These are phyloP conservation scores for Thunnus albacares DNA, from an alignment of 2,797 vertebrate genomes.

Conservation along the genomic window DNA sequence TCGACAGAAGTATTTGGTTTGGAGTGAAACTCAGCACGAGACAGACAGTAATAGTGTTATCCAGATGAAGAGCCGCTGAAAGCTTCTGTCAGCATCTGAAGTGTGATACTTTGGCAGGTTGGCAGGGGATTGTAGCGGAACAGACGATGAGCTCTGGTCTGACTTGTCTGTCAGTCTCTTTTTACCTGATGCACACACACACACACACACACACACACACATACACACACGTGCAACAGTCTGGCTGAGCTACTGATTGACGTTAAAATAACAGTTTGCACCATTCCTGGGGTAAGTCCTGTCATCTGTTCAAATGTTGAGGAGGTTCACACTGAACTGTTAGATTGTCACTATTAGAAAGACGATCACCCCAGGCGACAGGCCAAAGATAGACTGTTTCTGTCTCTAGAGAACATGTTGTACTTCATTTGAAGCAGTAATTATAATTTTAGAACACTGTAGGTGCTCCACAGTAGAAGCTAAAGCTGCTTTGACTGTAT, in stretches of 20 bases:
- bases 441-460: not conserved
- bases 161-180: conserved; percentile 43
- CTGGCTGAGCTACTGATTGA: conserved; percentile 46
- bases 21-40: conserved; percentile 34
- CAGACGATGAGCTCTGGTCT: conserved; percentile 35
- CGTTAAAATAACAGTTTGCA: conserved; percentile 15
- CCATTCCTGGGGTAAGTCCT: conserved; percentile 8
- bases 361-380: not conserved
- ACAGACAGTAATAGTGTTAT: conserved; percentile 52
- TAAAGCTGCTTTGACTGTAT: not conserved
- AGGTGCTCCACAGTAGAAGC: not conserved
- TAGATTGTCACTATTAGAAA: not conserved
- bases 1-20: conserved; percentile 40
- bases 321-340: conserved; percentile 15
- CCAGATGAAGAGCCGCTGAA: conserved; percentile 42
- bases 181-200: conserved; percentile 28
- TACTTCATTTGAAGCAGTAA: not conserved
- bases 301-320: conserved; percentile 22
- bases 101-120: conserved; percentile 56
- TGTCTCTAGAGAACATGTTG: conserved; percentile 20
- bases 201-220: not conserved
- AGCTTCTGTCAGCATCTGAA: conserved; percentile 41
- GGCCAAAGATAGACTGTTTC: conserved; percentile 6
- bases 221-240: not conserved
- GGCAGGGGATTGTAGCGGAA: conserved; percentile 39